A percentile compares a stretch with the other conserved stretches of the same genome.
These are phyloP conservation scores for Opisthograptis luteolata DNA, from an alignment of 2,888 invertebrate genomes.

Conservation along the genomic window DNA sequence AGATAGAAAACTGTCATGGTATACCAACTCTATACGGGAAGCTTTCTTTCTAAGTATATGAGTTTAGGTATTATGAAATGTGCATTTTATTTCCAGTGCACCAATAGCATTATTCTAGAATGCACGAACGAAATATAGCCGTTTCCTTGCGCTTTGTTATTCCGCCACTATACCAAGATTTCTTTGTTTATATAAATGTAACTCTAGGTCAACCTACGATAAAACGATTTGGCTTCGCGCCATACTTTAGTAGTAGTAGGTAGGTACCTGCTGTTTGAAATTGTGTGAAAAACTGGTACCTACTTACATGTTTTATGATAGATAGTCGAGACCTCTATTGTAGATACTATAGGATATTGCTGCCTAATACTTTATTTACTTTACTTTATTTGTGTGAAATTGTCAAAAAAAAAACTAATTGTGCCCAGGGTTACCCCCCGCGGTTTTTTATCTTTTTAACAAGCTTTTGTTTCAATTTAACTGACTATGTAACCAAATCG, in stretches of 20 bases:
- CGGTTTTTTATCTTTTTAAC: too few species aligned
- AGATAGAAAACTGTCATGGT: neutral
- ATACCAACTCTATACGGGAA: neutral
- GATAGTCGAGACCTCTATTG: too few species aligned
- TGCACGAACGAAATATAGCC: conserved; percentile 32
- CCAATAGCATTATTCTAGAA: conserved; percentile 31
- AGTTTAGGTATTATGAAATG: conserved; percentile 23
- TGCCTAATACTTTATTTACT: too few species aligned
- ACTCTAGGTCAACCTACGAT: conserved; percentile 71
- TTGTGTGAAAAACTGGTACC: neutral
- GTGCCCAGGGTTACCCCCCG: too few species aligned
- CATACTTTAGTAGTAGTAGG: conserved; percentile 39
- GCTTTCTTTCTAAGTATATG: conserved; percentile 3
- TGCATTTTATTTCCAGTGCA: conserved; percentile 34
- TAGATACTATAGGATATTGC: too few species aligned
- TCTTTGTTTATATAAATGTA: conserved; percentile 58
- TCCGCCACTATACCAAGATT: conserved; percentile 42
- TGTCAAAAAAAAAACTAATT: too few species aligned
- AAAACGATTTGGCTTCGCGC: conserved; percentile 60
- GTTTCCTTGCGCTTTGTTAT: conserved; percentile 43
- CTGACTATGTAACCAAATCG: too few species aligned
- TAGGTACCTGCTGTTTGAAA: conserved; percentile 23
- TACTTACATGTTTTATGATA: too few species aligned
- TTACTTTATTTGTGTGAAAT: too few species aligned
- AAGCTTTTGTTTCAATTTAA: too few species aligned